Base-by-base conservation (phyloP, 1,140 invertebrate species). In the Sycobia sp. region DNA sequence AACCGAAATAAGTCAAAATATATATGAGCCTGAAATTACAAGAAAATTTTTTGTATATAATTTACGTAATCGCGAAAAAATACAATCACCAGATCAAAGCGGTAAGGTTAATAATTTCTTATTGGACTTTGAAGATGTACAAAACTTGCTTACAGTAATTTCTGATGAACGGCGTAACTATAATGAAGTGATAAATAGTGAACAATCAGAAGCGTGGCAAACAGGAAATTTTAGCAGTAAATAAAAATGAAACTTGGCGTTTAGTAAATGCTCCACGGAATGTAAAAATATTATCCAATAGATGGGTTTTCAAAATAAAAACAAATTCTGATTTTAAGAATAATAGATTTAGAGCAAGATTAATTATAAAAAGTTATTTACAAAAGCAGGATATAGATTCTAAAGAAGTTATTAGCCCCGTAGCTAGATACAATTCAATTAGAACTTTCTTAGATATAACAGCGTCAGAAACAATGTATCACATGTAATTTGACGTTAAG, bases 351-450 rank as follows among this genome's bases (percentile, higher is more conserved):
- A 29, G 25, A 49, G 27, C 23, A 4, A 41, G 58, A 20, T 20
- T 60, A 22, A 25, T 49, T 27, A 49, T 49, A 14, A 49, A 49
- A 49, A 25, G 46, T 7, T 49, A 27, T 49, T n/a, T 51, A 13
- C 49, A 51, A 18, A 51, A 51, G n/a, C 23, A 29, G n/a, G 16
- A 49, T 16, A 22, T 46, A 22, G 43, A 46, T 23, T 46, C 18
- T 22, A 46, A 46, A 46, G 43, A 46, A 22, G 22, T 46, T 22
- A 4, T 41, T 18, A 41, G 39, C n/a, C 39, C 39, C 7, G 39
- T 41, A 41, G 39, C 39, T n/a, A 9, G 5, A 23, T 46, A 46
- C 43, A 23, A 77, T 0, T 49, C 46, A n/a, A 49, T 49, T 49
- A 9, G 46, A 49, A 49, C 29, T 49, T 29, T 49, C 23, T 49